phyloP scores from a whole-genome alignment of 2,888 invertebrate species.

The Andrena marginata region DNA sequence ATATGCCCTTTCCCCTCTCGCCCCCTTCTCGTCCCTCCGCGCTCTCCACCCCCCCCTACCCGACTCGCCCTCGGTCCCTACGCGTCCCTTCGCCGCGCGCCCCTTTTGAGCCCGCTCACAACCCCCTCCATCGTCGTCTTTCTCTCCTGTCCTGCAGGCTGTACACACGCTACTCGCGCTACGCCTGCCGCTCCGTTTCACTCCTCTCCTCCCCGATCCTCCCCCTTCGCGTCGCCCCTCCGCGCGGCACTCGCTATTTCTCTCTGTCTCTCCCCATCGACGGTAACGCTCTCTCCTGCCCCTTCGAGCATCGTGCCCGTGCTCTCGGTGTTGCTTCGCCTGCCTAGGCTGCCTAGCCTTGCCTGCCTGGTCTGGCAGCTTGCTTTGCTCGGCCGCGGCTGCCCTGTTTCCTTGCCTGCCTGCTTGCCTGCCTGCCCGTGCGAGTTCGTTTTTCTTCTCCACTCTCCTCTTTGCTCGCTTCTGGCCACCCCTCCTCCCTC shows the following conservation, averaged over 20 bases:
- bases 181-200: conserved; percentile 55
- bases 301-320: conserved; percentile 43
- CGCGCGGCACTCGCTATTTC: background rate
- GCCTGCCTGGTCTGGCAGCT: conserved; percentile 39
- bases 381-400: conserved; percentile 24
- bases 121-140: conserved; percentile 48
- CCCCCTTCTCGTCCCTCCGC: background rate
- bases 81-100: conserved; percentile 62
- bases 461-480: conserved; percentile 53
- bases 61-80: conserved; percentile 34
- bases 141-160: conserved; percentile 58
- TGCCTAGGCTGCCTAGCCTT: conserved; percentile 38
- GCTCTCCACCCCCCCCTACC: conserved; percentile 54
- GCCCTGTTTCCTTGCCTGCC: conserved; percentile 30
- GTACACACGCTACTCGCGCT: conserved; percentile 41
- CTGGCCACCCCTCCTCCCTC: conserved; percentile 51
- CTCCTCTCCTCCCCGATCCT: conserved; percentile 33
- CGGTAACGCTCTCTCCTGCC: conserved; percentile 47
- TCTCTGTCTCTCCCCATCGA: conserved; percentile 11
- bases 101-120: conserved; percentile 41
- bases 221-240: conserved; percentile 9
- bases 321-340: conserved; percentile 39
- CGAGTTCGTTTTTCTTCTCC: conserved; percentile 63
- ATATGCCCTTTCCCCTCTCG: conserved; percentile 68
- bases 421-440: conserved; percentile 24